These are phyloP conservation scores for Cataglyphis livida DNA, from an alignment of 2,888 invertebrate genomes.

Conservation along the genomic window DNA sequence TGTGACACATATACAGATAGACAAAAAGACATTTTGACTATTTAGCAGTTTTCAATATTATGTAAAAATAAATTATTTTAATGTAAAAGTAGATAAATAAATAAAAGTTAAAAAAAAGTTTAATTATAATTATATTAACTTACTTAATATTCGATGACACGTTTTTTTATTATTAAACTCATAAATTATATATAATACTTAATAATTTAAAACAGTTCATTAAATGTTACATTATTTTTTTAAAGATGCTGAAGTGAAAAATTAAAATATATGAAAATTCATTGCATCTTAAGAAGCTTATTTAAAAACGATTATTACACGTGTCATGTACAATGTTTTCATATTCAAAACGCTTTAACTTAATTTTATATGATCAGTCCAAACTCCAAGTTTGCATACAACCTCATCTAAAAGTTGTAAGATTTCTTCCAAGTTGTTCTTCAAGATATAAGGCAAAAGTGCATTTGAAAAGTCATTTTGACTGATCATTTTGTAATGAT, in stretches of 20 bases:
- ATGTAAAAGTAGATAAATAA: neutral
- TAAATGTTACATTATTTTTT: neutral
- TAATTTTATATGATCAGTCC: neutral
- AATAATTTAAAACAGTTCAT: neutral
- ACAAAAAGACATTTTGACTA: neutral
- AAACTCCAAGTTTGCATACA: neutral
- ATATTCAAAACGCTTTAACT: neutral
- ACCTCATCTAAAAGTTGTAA: neutral
- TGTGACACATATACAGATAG: constrained; percentile 3
- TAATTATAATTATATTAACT: neutral
- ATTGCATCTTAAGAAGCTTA: neutral
- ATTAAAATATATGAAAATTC: neutral
- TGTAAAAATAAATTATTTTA: neutral
- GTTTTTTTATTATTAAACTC: neutral
- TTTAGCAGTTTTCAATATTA: neutral
- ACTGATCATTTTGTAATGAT: neutral
- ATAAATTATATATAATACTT: neutral
- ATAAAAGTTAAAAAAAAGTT: neutral
- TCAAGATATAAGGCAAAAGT: neutral
- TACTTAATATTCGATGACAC: neutral
- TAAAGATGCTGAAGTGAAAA: neutral
- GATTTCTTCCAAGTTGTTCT: neutral
- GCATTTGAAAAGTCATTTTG: neutral
- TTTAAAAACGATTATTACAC: neutral
- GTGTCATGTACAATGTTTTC: neutral